Evolutionary conservation across 2,888 invertebrate genomes (phyloP), one percentile per base, ranked within the genome.

Genomic region (Xanthostigma xanthostigma): DNA sequence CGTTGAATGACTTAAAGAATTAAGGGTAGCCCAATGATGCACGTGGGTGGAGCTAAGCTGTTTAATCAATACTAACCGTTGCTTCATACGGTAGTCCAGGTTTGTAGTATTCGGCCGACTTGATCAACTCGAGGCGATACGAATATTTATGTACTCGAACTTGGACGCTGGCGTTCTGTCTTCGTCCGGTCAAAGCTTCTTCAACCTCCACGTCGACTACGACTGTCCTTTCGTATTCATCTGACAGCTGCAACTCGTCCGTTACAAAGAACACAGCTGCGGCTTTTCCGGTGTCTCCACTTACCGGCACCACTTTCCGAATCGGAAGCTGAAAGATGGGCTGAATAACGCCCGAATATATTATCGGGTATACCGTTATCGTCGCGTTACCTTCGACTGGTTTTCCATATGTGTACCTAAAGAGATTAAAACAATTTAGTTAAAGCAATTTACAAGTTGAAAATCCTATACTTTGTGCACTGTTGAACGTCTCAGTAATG

Each of bases 121-220:
- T 79, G 14, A 91, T 78, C 46, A 88, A 71, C 50, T 83, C 77
- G 69, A 91, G 74, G 56, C 79, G 78, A 58, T 87, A 84, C 54
- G 80, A 79, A 60, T 85, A 78, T 48, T 81, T 80, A 65, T 88
- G 91, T 8, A 95, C 67, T 48, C 81, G 75, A 37, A 91, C 72
- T 51, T 84, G 73, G 2, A 79, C 72, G 0, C 84, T 76, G 12
- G 82, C 79, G 62, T 89, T 90, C 62, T 93, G 87, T 56, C 84
- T 78, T 45, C 91, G 77, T 12, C 85, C 78, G 2, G 95, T 95
- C 55, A 91, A 73, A 48, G 81, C 81, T 70, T 97, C 96, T 64
- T 93, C 92, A 3, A 96, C 81, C 8, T 86, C 82, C 1, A 91
- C 94, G 61, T 91, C 84, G 44, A 95, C 76, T 36, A 88, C 78